Evolutionary conservation across 2,797 vertebrate species (phyloP), one percentile per base, ranked within the genome.

Genomic region (Xerus rutilus): DNA sequence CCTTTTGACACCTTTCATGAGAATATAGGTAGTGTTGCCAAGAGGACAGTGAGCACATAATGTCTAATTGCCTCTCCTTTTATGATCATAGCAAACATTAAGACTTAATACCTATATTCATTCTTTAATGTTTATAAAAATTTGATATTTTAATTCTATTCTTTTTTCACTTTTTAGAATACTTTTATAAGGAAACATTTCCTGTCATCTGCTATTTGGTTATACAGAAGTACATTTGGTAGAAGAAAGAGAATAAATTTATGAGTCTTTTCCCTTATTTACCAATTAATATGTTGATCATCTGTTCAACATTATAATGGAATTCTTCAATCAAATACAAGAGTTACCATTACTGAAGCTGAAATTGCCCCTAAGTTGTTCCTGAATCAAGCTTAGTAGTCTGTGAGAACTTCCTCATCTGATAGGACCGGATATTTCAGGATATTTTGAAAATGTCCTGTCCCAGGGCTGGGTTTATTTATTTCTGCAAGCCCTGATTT

Each of bases 91-190:
- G 39, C 14, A 84, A 64, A 69, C 64, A 52, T 21, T 83, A 43
- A 87, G 69, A 59, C 11, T 89, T 62, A 43, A 77, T 30, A 35
- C 9, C n/a, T 72, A 7, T 52, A 83, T 25, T 52, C 4, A 35
- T 77, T 67, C 32, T 59, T 35, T 93, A 64, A 67, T 65, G 6
- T 77, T 43, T 73, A 49, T 9, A 65, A 86, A 83, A 69, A 70
- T 13, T 74, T 54, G 10, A 79, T 49, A 76, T 52, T 89, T 64
- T 62, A 74, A 20, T 54, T 54, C 15, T 20, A 18, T 54, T 54
- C 23, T 74, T 92, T 92, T 95, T 54, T 81, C n/a, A 82, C 7
- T 82, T 89, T 45, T 88, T 93, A 14, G 69, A 89, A 69, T 64
- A 72, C 7, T 90, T 82, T 77, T 76, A 76, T 3, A 83, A 81